Evolutionary conservation across 2,797 vertebrate species (phyloP), one percentile per base, ranked within the genome.

Genomic region (Gallinago nigripennis): DNA sequence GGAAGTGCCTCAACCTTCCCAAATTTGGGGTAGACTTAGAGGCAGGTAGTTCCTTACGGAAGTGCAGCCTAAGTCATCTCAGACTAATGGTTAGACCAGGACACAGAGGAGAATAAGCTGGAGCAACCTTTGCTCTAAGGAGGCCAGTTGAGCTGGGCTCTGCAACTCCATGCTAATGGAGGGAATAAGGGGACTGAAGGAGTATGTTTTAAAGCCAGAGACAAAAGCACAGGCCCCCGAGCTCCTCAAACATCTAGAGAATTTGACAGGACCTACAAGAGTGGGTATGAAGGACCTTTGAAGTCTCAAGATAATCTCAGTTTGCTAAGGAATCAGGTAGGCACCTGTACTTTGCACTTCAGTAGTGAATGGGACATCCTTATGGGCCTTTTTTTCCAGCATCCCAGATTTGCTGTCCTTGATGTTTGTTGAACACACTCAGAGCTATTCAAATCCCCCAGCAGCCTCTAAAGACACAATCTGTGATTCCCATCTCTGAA

Each of bases 401-500:
- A 88, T 45, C 45, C 45, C 41, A 45, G 25, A 8, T 30, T 37
- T 16, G 10, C 46, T 75, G 48, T 33, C 84, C 54, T 69, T 76
- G 58, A 33, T 65, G 63, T 64, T 75, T 92, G 33, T 39, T 88
- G 58, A 84, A 65, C 51, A 65, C 4, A 46, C 54, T 70, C 39
- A 24, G 68, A 68, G 70, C 46, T 68, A 14, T 58, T 66, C 41
- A n/a, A 82, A 51, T 91, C 61, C 75, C 45, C 33, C 24, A 50
- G 61, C 50, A 86, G 68, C 48, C 48, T 75, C 41, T 70, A 35
- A 76, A 85, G 53, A 91, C 79, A 63, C 60, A 92, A 76, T 16
- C 82, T 61, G 50, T 84, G 81, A 91, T 95, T 92, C 90, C 93
- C 61, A 50, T 85, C 86, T 89, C 60, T 89, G 54, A 90, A 71